A percentile compares a stretch with the other conserved stretches of the same genome.
These are phyloP conservation scores for Notechis scutatus DNA, from an alignment of 2,113 vertebrate species.

Conservation along the genomic window DNA sequence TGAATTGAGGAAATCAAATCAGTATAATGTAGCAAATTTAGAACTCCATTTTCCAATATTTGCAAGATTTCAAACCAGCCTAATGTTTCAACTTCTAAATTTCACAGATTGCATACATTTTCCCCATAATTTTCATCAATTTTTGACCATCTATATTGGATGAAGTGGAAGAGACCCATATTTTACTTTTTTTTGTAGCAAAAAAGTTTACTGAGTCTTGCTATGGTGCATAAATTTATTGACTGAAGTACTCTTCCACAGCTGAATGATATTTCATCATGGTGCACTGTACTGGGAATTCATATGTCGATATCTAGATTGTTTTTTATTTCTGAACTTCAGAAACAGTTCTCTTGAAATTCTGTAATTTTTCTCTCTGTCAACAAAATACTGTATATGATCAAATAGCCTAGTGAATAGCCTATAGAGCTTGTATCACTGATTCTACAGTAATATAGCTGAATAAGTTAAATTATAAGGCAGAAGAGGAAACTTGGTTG, in stretches of 20 bases:
- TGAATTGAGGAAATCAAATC: not conserved
- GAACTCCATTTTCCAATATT: not conserved
- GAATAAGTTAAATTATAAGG: not conserved
- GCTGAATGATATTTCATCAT: not conserved
- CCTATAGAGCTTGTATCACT: not conserved
- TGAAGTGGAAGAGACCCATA: not conserved
- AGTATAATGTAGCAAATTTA: not conserved
- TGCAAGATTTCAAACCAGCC: not conserved
- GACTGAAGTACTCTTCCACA: not conserved
- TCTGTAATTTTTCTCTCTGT: not conserved
- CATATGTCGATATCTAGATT: not conserved
- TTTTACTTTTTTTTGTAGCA: not conserved
- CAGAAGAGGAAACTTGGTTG: not conserved
- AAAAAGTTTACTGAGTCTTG: not conserved
- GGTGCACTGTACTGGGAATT: not conserved
- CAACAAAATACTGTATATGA: not conserved
- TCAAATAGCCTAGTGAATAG: not conserved
- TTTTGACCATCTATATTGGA: not conserved
- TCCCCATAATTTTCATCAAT: not conserved
- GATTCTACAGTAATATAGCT: not conserved
- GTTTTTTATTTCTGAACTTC: not conserved
- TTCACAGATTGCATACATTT: not conserved
- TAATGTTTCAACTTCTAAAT: not conserved
- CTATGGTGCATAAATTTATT: not conserved
- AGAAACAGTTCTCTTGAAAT: not conserved